These are phyloP conservation scores for Thysanoteuthis rhombus DNA, from an alignment of 2,888 invertebrate genomes.

Conservation along the genomic window DNA sequence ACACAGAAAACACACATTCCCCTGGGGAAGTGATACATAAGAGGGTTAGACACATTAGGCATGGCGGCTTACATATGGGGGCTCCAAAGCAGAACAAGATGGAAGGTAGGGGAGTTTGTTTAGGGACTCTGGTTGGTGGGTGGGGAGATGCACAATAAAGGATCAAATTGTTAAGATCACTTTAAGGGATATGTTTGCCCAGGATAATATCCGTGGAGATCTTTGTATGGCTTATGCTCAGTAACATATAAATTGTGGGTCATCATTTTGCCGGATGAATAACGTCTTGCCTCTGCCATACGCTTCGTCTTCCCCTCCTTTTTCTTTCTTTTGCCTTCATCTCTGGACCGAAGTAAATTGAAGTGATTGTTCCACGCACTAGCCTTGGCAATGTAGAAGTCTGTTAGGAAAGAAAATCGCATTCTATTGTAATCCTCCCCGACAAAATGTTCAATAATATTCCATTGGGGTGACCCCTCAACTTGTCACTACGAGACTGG, in stretches of 20 bases:
- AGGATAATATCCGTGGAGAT: neutral
- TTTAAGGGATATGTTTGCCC: neutral
- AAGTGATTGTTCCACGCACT: neutral
- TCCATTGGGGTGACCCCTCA: neutral
- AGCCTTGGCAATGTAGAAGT: neutral
- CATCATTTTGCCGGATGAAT: neutral
- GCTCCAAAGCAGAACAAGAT: neutral
- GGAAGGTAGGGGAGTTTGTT: neutral
- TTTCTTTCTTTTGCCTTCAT: neutral
- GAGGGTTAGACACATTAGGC: neutral
- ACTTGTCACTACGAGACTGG: neutral
- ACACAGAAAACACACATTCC: neutral
- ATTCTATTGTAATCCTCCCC: neutral
- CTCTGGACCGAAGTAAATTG: neutral
- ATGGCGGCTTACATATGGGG: neutral
- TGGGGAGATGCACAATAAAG: neutral
- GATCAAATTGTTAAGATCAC: conserved; percentile 12
- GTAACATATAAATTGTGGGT: neutral
- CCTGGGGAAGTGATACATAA: neutral
- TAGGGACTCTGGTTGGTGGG: neutral
- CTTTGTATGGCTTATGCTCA: neutral
- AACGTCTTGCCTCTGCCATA: neutral
- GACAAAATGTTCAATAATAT: neutral
- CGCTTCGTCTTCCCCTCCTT: neutral
- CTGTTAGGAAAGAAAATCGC: neutral